Conservation (phyloP, 2,888 invertebrate species). For the Caenorhabditis virilis region DNA sequence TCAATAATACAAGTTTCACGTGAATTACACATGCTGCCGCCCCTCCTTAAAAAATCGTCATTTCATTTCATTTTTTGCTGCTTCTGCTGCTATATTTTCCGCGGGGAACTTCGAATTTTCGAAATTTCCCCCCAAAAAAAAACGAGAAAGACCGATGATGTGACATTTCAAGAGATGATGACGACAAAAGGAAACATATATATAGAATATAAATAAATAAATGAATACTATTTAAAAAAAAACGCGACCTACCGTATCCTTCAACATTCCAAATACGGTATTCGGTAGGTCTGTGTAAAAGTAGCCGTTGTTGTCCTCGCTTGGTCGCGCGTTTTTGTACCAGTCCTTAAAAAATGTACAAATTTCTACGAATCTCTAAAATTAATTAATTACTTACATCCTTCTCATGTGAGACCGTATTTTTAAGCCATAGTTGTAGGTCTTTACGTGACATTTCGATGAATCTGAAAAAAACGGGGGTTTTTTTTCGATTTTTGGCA, state of each 20-base stretch:
- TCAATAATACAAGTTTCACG: too few relatives aligned
- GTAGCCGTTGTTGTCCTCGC: slow-evolving; percentile 80
- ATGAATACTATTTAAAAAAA: slow-evolving; percentile 1
- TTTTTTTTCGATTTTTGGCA: neutral
- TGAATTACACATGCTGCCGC: too few relatives aligned
- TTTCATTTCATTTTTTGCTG: too few relatives aligned
- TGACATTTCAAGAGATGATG: too few relatives aligned
- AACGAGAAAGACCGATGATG: too few relatives aligned
- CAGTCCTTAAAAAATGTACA: slow-evolving; percentile 76
- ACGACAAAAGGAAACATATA: neutral
- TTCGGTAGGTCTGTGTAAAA: slow-evolving; percentile 92
- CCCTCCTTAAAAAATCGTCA: too few relatives aligned
- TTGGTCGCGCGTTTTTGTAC: slow-evolving; percentile 79
- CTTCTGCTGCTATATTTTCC: too few relatives aligned
- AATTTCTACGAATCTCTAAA: neutral
- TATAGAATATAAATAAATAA: too few relatives aligned
- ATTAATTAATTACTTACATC: slow-evolving; percentile 71
- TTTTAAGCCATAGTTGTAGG: slow-evolving; percentile 88
- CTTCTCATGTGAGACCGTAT: slow-evolving; percentile 86
- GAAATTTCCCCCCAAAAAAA: too few relatives aligned
- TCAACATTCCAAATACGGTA: slow-evolving; percentile 96
- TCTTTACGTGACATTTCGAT: slow-evolving; percentile 62
- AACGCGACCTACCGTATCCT: slow-evolving; percentile 81
- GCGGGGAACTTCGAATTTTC: too few relatives aligned
- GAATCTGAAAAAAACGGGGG: slow-evolving; percentile 47